Percentiles rank a stretch among this genome's conserved stretches.
These are phyloP conservation scores for Raphicerus campestris DNA, from an alignment of 2,113 vertebrate species.

Conservation along the genomic window DNA sequence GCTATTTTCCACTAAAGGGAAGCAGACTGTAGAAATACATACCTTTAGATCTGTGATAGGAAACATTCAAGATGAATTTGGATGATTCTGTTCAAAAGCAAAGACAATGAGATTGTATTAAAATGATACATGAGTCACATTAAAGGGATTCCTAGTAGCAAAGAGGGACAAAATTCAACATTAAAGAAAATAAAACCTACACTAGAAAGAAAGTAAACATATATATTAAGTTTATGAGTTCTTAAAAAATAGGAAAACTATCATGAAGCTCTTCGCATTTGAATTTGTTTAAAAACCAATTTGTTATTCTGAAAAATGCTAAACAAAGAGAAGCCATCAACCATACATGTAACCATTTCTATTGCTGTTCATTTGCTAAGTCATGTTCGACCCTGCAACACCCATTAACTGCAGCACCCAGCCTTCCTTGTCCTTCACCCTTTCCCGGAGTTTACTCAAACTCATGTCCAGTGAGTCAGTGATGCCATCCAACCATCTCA, in stretches of 20 bases:
- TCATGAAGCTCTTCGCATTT: not conserved
- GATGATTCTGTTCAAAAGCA: not conserved
- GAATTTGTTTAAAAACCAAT: not conserved
- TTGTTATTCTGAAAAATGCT: not conserved
- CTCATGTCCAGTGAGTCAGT: not conserved
- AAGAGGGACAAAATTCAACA: not conserved
- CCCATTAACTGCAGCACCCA: not conserved
- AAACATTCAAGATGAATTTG: not conserved
- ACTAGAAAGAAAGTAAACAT: not conserved
- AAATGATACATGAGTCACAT: not conserved
- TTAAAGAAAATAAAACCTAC: not conserved
- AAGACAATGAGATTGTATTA: not conserved
- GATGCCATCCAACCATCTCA: not conserved
- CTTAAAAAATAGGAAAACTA: not conserved
- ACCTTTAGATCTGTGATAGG: not conserved
- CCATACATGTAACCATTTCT: not conserved
- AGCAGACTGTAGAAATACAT: not conserved
- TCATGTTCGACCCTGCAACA: accelerated
- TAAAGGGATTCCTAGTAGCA: not conserved
- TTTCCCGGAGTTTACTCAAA: not conserved
- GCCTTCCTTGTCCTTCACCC: not conserved
- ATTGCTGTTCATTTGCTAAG: not conserved
- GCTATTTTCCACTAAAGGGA: not conserved
- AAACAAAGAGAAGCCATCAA: not conserved
- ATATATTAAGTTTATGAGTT: not conserved